Evolutionary conservation across 2,113 vertebrate species (phyloP), one percentile per base, ranked within the genome.

Genomic region (Ancistrus triradiatus): DNA sequence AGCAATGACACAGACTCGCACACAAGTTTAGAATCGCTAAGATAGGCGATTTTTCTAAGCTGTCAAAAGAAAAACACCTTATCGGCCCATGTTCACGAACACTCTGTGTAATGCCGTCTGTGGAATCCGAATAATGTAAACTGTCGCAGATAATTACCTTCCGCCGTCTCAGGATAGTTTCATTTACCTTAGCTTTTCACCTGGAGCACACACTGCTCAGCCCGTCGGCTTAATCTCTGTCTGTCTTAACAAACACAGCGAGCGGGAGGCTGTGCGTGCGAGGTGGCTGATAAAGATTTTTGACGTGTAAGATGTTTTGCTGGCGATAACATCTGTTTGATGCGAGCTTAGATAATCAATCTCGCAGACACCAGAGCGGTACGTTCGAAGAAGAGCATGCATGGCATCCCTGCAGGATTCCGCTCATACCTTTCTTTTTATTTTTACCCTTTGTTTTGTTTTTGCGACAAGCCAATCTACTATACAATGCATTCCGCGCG

Each of bases 101-200:
- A 58, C 25, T 31, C 37, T 3, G 17, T 21, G n/a, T 48, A 27
- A 19, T 60, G 59, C 55, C 68, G 58, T 46, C 53, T 19, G n/a
- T 72, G 57, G 62, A 38, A 80, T 79, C 58, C 69, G 56, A 78
- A 66, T 52, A 74, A 80, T 70, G 67, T 79, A 82, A 82, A 84
- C 71, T 55, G 68, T 65, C 59, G 43, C 42, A 25, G 53, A 57
- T 53, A 60, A 80, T 78, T 77, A 47, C 61, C 35, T 47, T n/a
- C 46, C 28, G 14, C 38, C 1, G 19, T 77, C 77, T 73, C 71
- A 78, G 82, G 74, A 81, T 78, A 79, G 70, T 68, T 42, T 50
- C 17, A 24, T 10, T 48, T 53, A 56, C 52, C 50, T 38, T 66
- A 65, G 56, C 67, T 48, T 65, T 70, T 52, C 56, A 49, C 68